Percentiles rank a stretch among this genome's conserved stretches.
Evolutionary conservation across 64 coral and sea anemone species (phyloP).

Genomic region (Dendronephthya gigantea): DNA sequence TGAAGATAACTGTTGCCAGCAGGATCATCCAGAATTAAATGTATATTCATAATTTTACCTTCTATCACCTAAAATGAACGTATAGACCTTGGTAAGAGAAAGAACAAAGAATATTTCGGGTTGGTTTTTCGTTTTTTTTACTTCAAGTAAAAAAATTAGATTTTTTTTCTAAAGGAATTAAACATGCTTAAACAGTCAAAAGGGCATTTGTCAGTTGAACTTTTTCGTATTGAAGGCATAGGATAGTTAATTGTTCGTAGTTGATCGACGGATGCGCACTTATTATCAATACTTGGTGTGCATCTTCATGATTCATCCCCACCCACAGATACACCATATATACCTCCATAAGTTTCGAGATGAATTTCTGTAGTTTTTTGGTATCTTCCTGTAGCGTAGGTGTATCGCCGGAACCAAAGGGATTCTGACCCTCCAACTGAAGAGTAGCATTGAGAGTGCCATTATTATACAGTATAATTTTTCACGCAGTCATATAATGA

Average conservation of each 20-base stretch:
- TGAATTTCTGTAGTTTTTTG: slow-evolving; percentile 26
- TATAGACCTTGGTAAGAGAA: too few species aligned
- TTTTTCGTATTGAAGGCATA: too few species aligned
- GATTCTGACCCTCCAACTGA: slow-evolving; percentile 41
- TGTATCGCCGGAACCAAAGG: slow-evolving; percentile 66
- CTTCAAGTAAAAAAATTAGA: too few species aligned
- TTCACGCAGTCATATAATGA: not conserved
- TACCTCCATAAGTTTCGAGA: slow-evolving; percentile 42
- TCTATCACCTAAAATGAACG: slow-evolving; percentile 31
- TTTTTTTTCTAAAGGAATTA: too few species aligned
- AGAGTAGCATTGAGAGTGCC: not conserved
- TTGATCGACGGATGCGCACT: too few species aligned
- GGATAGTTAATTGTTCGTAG: too few species aligned
- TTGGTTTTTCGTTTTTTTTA: too few species aligned
- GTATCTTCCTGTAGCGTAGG: not conserved
- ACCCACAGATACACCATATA: not conserved
- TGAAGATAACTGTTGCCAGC: slow-evolving; percentile 91
- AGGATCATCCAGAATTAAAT: slow-evolving; percentile 76
- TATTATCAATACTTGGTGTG: too few species aligned
- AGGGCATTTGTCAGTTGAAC: too few species aligned
- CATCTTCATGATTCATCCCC: too few species aligned
- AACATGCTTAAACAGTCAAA: too few species aligned
- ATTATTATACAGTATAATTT: not conserved
- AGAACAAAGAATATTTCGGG: too few species aligned
- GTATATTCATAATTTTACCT: slow-evolving; percentile 45